These are phyloP conservation scores for Whitmania pigra DNA, from an alignment of 1,140 invertebrate species.

Conservation along the genomic window DNA sequence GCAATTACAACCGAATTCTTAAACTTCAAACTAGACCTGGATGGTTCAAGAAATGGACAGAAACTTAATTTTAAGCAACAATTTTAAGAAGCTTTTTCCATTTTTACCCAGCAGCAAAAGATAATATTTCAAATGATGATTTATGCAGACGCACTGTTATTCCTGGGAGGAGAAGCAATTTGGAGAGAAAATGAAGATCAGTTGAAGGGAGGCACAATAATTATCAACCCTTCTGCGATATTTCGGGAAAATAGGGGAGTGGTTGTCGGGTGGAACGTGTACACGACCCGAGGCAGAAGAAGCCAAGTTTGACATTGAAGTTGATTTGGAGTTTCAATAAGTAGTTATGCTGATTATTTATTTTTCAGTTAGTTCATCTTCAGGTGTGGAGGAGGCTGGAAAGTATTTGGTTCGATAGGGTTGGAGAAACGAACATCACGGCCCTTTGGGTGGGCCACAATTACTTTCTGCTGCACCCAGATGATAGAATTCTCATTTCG, in stretches of 20 bases:
- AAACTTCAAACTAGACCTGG: no score
- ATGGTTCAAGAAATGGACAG: no score
- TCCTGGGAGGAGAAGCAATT: conserved; percentile 1
- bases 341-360: no score
- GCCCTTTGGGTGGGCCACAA: conserved; percentile 19
- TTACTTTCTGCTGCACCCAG: conserved; percentile 10
- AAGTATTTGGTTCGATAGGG: not conserved
- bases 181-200: conserved; percentile 16
- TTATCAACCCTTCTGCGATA: not conserved
- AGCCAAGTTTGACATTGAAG: not conserved
- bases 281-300: conserved; percentile 14
- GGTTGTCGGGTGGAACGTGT: conserved; percentile 14
- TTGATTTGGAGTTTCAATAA: no score
- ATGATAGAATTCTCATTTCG: conserved; percentile 10
- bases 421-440: conserved; percentile 14
- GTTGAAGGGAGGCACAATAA: not conserved
- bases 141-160: conserved; percentile 6
- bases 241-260: not conserved
- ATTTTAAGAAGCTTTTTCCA: no score
- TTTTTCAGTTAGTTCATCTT: not conserved
- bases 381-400: conserved; percentile 12
- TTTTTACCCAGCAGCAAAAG: no score
- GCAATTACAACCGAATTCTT: no score
- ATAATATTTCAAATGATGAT: no score
- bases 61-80: no score